Base-by-base conservation (phyloP, 2,797 vertebrate genomes). In the Sternarchorhynchus goeldii region DNA sequence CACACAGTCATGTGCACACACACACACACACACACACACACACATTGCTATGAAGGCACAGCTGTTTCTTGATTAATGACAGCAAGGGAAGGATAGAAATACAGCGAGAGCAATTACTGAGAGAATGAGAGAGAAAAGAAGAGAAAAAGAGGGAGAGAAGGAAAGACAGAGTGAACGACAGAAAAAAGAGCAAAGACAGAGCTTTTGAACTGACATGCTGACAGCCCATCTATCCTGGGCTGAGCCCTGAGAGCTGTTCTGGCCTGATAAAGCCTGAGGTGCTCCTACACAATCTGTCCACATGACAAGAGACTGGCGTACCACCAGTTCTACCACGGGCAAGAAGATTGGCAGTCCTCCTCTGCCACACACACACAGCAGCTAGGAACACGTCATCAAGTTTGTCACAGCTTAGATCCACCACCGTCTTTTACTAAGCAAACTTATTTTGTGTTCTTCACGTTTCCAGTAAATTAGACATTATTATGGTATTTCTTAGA, bases 21-120 rank as follows among this genome's bases (percentile, higher is more conserved):
- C 36, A 20, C 36, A 45, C 34, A 10, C 41, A 45, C 41, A 10
- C 41, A 45, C 7, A 10, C 41, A 10, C 41, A 10, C 41, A 45
- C 6, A 45, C 41, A 45, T 7, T 8, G 53, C 31, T 57, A 29
- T 2, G 55, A 57, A 57, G 34, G 53, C 68, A 71, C 68, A 71
- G 68, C 68, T 71, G 68, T 21, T 71, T 57, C 31, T 71, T 71
- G 53, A 58, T 58, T 34, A 71, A 71, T 71, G 68, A 57, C 17
- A 12, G 45, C 12, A 50, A 50, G 45, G 10, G 12, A 50, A 14
- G 10, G 45, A 14, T 10, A 50, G 45, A 50, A 50, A 50, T 50
- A 50, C 45, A 50, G 45, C 12, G 2, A 36, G 45, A 10, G 45
- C 45, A 50, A 50, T 50, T 12, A 50, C 12, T 50, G 53, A 34